phyloP scores from a whole-genome alignment of 37 sponge, comb jelly and placozoan species.

The Bolinopsis microptera region DNA sequence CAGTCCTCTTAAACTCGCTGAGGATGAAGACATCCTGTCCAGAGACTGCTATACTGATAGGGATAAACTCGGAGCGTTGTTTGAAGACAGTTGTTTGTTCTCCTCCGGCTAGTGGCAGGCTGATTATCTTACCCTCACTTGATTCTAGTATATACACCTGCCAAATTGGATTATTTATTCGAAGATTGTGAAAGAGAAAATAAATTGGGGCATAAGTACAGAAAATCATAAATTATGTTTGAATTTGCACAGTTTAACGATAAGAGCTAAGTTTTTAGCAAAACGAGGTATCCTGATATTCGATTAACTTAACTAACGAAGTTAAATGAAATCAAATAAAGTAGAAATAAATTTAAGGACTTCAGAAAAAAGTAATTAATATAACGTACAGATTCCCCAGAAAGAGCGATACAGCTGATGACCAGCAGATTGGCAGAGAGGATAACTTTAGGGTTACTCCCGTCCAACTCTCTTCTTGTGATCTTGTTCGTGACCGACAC shows the following conservation, averaged over 20 bases:
- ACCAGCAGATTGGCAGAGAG: conserved; percentile 4
- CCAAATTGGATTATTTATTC: too few relatives aligned
- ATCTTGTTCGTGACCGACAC: conserved; percentile 1
- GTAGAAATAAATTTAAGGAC: too few relatives aligned
- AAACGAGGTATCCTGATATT: too few relatives aligned
- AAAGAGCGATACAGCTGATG: background rate
- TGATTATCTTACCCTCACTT: background rate
- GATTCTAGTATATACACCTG: background rate
- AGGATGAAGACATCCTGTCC: background rate
- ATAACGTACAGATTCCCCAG: background rate
- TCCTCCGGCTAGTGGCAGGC: background rate
- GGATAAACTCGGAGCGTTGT: background rate
- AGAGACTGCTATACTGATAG: background rate
- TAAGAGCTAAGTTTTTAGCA: too few relatives aligned
- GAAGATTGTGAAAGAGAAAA: too few relatives aligned
- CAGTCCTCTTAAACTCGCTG: background rate
- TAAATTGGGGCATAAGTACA: too few relatives aligned
- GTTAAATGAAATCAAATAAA: too few relatives aligned
- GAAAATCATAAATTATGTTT: too few relatives aligned
- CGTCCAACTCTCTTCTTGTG: background rate
- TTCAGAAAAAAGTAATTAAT: too few relatives aligned
- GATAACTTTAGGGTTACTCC: background rate
- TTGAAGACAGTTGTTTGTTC: background rate
- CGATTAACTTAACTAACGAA: too few relatives aligned
- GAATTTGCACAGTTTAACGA: too few relatives aligned